These are phyloP conservation scores for Chaenodraco wilsoni DNA, from an alignment of 2,797 vertebrate species.

Conservation along the genomic window DNA sequence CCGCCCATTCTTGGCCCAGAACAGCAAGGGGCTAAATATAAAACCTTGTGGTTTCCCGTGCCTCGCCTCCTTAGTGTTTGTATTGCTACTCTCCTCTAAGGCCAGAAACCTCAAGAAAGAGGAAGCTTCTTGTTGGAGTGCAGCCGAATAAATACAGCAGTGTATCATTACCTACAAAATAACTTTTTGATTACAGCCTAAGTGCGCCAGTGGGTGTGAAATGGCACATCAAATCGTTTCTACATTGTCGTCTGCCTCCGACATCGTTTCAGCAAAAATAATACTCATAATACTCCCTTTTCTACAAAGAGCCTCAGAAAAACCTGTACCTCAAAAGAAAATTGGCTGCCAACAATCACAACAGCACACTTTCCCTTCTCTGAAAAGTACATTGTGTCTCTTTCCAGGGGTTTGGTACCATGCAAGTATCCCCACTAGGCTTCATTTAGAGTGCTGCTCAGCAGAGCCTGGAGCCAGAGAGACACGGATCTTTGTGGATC, in stretches of 20 bases:
- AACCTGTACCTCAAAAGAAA: constrained; percentile 12
- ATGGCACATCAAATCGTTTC: constrained; percentile 39
- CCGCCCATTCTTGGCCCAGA: constrained; percentile 45
- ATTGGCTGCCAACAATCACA: constrained; percentile 28
- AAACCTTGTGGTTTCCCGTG: constrained; percentile 53
- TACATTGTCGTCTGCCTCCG: constrained; percentile 9
- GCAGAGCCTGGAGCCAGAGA: constrained; percentile 43
- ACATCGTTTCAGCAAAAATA: constrained; percentile 27
- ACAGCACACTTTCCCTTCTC: constrained; percentile 42
- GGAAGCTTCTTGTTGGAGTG: constrained; percentile 26
- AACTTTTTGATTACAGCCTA: constrained; percentile 35
- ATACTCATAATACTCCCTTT: constrained; percentile 1
- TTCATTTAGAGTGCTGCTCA: constrained; percentile 55
- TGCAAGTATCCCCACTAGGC: constrained; percentile 59
- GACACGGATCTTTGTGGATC: constrained; percentile 48
- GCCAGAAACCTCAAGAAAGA: constrained; percentile 46
- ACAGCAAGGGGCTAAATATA: constrained; percentile 66
- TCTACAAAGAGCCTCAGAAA: constrained; percentile 24
- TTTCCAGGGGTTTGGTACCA: constrained; percentile 54
- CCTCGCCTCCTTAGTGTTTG: constrained; percentile 42
- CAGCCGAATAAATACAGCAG: constrained; percentile 71
- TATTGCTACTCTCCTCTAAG: constrained; percentile 18
- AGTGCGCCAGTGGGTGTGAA: constrained; percentile 35
- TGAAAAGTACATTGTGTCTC: constrained; percentile 31
- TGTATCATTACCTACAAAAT: constrained; percentile 55